Evolutionary conservation across 2,888 invertebrate genomes (phyloP), one percentile per base, ranked within the genome.

Genomic region (Lordiphosa fenestrarum): DNA sequence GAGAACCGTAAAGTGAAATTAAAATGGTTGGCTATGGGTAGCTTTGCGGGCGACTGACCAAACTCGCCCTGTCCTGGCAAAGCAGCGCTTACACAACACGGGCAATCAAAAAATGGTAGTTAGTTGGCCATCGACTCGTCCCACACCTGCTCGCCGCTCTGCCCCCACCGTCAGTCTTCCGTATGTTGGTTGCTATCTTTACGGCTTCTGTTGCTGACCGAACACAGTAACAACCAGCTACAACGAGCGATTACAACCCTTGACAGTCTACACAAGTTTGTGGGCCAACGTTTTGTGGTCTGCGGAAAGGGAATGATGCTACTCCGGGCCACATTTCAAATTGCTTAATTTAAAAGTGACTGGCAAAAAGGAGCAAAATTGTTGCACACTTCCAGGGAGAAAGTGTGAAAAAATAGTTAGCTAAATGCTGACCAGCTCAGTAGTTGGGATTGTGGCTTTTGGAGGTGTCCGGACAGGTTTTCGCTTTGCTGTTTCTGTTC

Each of bases 1-100:
- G 77, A 68, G 68, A 80, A 82, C 80, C 84, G 85, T 84, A 84
- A 82, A 80, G 85, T 80, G 80, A 80, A 80, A 80, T 84, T 84
- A 84, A 80, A 80, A 82, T 84, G 66, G 75, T 60, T 74, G 41
- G 60, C 63, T 41, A 63, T 48, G 55, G 71, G 59, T 51, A 61
- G 66, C 59, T 62, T 58, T 64, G 71, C 62, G 61, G 33, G 60
- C 54, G 53, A 53, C 66, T 59, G 50, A 19, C 50, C 63, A 60
- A 62, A 57, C 49, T 49, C 35, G 25, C 53, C 50, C 37, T 46
- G 39, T 25, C 50, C 50, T 42, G 33, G 66, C 50, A 71, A 62
- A 69, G 61, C 74, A 73, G 46, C 69, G 47, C 60, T 49, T 44
- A 62, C 62, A 63, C 49, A 69, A 64, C 69, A 80, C 58, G 55